Evolutionary conservation across 2,113 vertebrate species (phyloP), one percentile per base, ranked within the genome.

Genomic region (Uria aalge): DNA sequence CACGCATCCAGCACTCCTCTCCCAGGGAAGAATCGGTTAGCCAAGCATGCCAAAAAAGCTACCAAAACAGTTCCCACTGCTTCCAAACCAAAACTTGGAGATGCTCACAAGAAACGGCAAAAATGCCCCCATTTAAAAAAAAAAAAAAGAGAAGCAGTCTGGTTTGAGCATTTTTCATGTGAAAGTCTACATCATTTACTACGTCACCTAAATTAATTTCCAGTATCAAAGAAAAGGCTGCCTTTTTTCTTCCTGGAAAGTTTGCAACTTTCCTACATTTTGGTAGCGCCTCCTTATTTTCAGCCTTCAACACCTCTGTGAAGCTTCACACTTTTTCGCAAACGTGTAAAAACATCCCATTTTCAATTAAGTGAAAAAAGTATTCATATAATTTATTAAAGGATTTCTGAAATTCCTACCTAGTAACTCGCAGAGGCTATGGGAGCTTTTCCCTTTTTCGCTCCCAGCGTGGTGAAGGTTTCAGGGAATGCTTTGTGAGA

Each of bases 401-500:
- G 36, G 12, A 48, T 64, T 92, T 82, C 66, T 80, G 40, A 79
- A 75, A 48, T 52, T 27, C 63, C 59, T 57, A 41, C 15, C n/a
- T 52, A 17, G 43, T 36, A 36, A 48, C n/a, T 50, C 3, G 0
- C 13, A 41, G 38, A 32, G 8, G 10, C 62, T 13, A 14, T 2
- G 9, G 55, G n/a, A 78, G 30, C 32, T 85, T 74, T 69, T 29
- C 38, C 7, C 38, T 86, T 38, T 75, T 60, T 38, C 48, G 21
- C 22, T 88, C 38, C 11, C 34, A 52, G 36, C 0, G 2, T 4
- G 2, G 53, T 1, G 1, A 90, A 71, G 23, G 8, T 59, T 88
- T 72, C 26, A n/a, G n/a, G 15, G 20, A 27, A 53, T 0, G 2
- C 45, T 43, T 48, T 16, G 36, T 0, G 1, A 55, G 40, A 47